Percentiles rank a stretch among this genome's conserved stretches.
These are phyloP conservation scores for Lochmaea crataegi DNA, from an alignment of 2,888 invertebrate genomes.

Conservation along the genomic window DNA sequence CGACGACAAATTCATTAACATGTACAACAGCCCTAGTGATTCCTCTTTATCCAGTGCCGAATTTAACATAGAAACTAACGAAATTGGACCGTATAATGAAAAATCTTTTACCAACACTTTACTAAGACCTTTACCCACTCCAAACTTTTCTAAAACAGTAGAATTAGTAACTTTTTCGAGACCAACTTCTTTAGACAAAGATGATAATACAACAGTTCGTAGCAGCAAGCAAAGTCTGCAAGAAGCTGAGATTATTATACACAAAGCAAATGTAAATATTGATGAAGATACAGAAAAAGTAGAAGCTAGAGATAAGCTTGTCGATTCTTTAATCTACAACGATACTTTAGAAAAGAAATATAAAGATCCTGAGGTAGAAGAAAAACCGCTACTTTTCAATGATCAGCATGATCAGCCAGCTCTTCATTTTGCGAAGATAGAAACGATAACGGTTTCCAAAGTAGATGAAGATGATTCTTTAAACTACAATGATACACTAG, in stretches of 20 bases:
- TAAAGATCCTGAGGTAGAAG: slow-evolving; percentile 1
- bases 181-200: neutral
- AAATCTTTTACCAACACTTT: slow-evolving; percentile 12
- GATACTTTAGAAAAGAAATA: slow-evolving; percentile 42
- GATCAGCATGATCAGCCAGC: neutral
- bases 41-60: slow-evolving; percentile 43
- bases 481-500: slow-evolving; percentile 46
- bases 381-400: too few relatives aligned
- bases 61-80: slow-evolving; percentile 48
- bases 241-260: neutral
- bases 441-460: neutral
- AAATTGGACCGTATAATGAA: slow-evolving; percentile 32
- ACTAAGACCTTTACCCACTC: neutral
- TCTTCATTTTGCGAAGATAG: slow-evolving; percentile 1
- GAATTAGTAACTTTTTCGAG: slow-evolving; percentile 8
- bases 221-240: neutral
- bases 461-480: slow-evolving; percentile 40
- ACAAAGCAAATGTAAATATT: neutral
- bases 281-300: slow-evolving; percentile 4
- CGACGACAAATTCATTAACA: slow-evolving; percentile 13
- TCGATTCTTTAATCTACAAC: slow-evolving; percentile 45
- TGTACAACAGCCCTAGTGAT: slow-evolving; percentile 17
- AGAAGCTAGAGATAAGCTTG: neutral
- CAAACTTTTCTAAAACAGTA: neutral
- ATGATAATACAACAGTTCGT: neutral